Evolutionary conservation across 1,140 invertebrate species (phyloP).

Genomic region (Tribolium castaneum): DNA sequence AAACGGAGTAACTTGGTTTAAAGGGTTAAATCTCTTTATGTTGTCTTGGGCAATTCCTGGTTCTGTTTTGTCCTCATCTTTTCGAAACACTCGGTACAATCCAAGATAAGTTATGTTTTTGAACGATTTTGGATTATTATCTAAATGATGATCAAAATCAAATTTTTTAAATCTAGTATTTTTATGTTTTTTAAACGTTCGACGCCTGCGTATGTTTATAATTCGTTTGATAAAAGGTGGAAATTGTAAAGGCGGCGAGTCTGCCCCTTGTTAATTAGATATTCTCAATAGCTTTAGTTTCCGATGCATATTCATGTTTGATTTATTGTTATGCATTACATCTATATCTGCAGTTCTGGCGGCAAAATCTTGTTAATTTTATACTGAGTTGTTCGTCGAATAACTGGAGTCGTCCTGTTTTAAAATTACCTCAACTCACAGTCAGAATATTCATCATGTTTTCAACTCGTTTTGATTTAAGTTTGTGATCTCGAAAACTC

Average conservation of each 20-base stretch:
- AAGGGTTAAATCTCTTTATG: too few species aligned
- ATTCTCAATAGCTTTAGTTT: slow-evolving; percentile 50
- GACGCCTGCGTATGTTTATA: not conserved
- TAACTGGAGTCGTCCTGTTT: slow-evolving; percentile 37
- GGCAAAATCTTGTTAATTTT: slow-evolving; percentile 48
- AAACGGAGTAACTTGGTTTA: too few species aligned
- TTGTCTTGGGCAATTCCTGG: too few species aligned
- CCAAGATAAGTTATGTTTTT: too few species aligned
- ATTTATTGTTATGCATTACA: slow-evolving; percentile 53
- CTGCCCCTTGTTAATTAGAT: slow-evolving; percentile 44
- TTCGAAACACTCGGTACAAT: too few species aligned
- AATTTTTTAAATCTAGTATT: too few species aligned
- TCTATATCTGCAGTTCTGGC: slow-evolving; percentile 48
- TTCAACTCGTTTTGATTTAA: slow-evolving; percentile 45
- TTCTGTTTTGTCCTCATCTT: too few species aligned
- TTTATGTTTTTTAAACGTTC: too few species aligned
- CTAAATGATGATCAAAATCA: too few species aligned
- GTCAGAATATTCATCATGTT: slow-evolving; percentile 44
- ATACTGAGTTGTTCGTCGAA: slow-evolving; percentile 37
- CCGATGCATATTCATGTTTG: slow-evolving; percentile 51
- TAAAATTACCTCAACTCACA: slow-evolving; percentile 35
- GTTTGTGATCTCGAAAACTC: slow-evolving; percentile 34
- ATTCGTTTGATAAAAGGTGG: too few species aligned
- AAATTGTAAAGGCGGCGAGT: not conserved
- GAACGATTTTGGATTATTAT: too few species aligned